Base-by-base conservation (phyloP, 2,888 invertebrate species). In the Xestia ashworthii region DNA sequence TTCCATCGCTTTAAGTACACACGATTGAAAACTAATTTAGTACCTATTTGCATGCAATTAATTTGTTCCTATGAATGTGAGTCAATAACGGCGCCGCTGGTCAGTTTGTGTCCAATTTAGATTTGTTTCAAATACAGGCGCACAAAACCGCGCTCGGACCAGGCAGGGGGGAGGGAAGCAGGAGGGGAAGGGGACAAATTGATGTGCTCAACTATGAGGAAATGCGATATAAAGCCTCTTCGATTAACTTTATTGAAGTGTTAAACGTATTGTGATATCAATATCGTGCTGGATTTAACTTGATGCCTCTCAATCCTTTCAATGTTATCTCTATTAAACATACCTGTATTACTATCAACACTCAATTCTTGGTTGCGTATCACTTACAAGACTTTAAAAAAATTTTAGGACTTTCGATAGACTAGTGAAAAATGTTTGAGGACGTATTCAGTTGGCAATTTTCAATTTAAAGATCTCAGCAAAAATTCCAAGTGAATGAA, bases 191-290 rank as follows among this genome's bases (percentile, higher is more conserved):
- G 11, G 25, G 22, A 9, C 19, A n/a, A 19, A 68, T 62, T 78
- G 19, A 62, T 53, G 70, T 69, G 62, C 46, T 62, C 78, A 46
- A 62, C 77, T 78, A 62, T 77, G 78, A 46, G 78, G 69, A 77
- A 78, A 78, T 69, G 25, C 38, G 68, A 77, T 69, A 46, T 32
- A 46, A 76, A 53, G 44, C 32, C 44, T 38, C 16, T 64, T 78
- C 32, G 38, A 69, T 78, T 44, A 58, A 76, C 22, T 32, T 41
- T 8, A 58, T 22, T 46, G 9, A 16, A 41, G 41, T 50, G 60
- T 16, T 60, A 50, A 50, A 50, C 41, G 62, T 62, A 25, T 41
- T 60, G 62, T 62, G 44, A 53, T 32, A 53, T 5, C 22, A 53
- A 71, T 73, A 71, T 25, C 22, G 41, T 11, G 32, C 32, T 46